These are phyloP conservation scores for Hydrolagus affinis DNA, from an alignment of 2,113 vertebrate genomes.

Conservation along the genomic window DNA sequence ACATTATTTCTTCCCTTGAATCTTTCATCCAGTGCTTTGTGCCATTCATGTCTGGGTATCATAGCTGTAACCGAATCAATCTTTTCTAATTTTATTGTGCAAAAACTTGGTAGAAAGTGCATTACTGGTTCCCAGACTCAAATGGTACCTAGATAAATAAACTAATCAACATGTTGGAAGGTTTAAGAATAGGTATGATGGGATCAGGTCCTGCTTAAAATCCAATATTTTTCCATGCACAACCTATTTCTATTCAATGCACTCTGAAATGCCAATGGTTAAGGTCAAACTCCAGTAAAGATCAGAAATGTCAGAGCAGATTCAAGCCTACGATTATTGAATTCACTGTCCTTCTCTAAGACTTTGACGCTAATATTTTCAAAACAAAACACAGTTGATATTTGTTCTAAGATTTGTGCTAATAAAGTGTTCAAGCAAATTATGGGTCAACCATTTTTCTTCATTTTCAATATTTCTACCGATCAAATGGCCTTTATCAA, in stretches of 20 bases:
- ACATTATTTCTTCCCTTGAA: no score
- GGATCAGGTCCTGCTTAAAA: not conserved
- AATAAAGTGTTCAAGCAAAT: not conserved
- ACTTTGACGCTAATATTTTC: not conserved
- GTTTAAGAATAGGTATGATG: not conserved
- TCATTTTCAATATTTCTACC: not conserved
- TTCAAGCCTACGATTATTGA: not conserved
- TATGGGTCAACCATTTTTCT: not conserved
- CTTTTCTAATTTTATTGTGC: no score
- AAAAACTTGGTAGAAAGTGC: no score
- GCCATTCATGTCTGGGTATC: no score
- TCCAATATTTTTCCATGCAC: no score
- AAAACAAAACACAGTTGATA: not conserved
- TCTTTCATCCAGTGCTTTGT: no score
- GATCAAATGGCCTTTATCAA: not conserved
- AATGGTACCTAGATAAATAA: no score
- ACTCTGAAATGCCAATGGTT: not conserved
- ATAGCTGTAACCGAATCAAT: no score
- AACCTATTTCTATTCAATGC: not conserved
- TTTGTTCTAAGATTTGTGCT: not conserved
- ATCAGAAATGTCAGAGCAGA: not conserved
- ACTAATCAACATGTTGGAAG: no score
- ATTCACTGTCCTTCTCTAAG: not conserved
- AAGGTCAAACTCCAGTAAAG: not conserved
- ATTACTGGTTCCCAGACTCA: no score